These are phyloP conservation scores for Drosophila quadrilineata DNA, from an alignment of 1,140 invertebrate genomes.

Conservation along the genomic window DNA sequence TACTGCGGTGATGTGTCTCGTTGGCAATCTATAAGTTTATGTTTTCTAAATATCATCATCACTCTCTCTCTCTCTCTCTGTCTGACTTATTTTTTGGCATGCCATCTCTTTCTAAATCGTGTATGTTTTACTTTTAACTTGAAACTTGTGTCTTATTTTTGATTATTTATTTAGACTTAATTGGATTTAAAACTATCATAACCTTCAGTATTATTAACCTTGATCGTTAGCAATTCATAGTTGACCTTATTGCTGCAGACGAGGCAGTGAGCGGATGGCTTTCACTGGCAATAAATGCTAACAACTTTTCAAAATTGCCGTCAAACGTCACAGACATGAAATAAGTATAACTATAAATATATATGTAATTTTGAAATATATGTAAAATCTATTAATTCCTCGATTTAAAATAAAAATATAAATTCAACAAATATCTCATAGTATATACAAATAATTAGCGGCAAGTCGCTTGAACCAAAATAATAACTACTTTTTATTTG, in stretches of 20 bases:
- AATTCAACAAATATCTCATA: too few relatives aligned
- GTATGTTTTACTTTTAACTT: constrained; percentile 35
- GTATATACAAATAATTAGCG: too few relatives aligned
- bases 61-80: constrained; percentile 1
- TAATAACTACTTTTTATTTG: too few relatives aligned
- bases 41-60: not conserved
- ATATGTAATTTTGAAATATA: not conserved
- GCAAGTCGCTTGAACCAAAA: too few relatives aligned
- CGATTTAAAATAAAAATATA: too few relatives aligned
- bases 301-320: not conserved
- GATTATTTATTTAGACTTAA: constrained; percentile 16
- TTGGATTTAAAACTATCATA: constrained; percentile 31
- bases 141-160: constrained; percentile 39
- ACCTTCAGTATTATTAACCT: constrained; percentile 9
- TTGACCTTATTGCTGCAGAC: constrained; percentile 19
- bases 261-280: constrained; percentile 5
- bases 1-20: too few relatives aligned
- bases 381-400: not conserved
- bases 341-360: not conserved
- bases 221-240: constrained; percentile 13
- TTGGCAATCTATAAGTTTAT: too few relatives aligned
- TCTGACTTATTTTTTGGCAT: not conserved
- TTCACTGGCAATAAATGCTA: constrained; percentile 10
- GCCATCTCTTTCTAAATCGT: constrained; percentile 7
- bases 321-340: not conserved